phyloP scores from a whole-genome alignment of 1,140 invertebrate genomes.

The Lutraria rhynchaena region DNA sequence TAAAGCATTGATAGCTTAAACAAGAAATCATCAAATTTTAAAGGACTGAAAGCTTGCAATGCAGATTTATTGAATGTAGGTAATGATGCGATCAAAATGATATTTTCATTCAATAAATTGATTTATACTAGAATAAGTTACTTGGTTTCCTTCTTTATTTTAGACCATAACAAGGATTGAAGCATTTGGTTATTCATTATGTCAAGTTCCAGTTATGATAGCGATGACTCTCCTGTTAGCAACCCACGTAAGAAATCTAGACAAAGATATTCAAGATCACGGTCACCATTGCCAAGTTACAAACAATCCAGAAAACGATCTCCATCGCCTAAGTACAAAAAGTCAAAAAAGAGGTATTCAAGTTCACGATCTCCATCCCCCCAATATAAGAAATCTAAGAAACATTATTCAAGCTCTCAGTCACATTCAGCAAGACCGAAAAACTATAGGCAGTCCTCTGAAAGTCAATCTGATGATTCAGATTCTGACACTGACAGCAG shows the following conservation, averaged over 20 bases:
- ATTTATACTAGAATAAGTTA: too few species aligned
- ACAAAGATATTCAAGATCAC: slow-evolving; percentile 32
- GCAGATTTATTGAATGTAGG: too few species aligned
- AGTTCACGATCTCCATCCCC: slow-evolving; percentile 1
- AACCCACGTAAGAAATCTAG: background rate
- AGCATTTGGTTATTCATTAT: background rate
- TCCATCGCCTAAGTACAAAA: background rate
- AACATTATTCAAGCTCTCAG: background rate
- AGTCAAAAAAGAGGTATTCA: slow-evolving; percentile 2
- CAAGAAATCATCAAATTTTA: too few species aligned
- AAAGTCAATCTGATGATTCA: background rate
- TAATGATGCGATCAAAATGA: too few species aligned
- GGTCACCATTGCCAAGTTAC: background rate
- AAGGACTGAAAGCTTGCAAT: too few species aligned
- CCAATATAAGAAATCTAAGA: background rate
- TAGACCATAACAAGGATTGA: background rate
- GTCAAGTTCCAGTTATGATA: slow-evolving; percentile 42
- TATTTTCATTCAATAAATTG: too few species aligned
- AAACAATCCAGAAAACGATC: background rate
- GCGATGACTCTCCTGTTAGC: slow-evolving; percentile 10
- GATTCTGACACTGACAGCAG: background rate
- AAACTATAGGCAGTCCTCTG: background rate
- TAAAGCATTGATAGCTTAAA: too few species aligned
- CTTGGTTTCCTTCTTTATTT: too few species aligned
- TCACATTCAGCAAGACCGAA: background rate